Evolutionary conservation across 2,797 vertebrate genomes (phyloP), one percentile per base, ranked within the genome.

Genomic region (Coracias cyanogaster): DNA sequence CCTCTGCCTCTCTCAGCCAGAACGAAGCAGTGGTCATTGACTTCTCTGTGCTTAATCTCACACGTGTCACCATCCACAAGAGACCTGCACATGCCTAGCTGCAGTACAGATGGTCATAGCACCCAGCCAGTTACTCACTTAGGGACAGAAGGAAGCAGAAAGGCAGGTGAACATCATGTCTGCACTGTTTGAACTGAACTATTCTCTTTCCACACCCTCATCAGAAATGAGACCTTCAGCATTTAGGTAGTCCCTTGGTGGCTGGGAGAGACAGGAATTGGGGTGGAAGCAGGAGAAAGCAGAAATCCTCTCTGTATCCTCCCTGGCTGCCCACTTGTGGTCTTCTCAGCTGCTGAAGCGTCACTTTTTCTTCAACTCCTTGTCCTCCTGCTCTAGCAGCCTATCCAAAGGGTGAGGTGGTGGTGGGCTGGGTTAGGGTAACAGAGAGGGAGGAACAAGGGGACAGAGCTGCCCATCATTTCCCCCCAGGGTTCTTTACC

Each of bases 1-100:
- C 22, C 12, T 54, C 16, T 58, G 6, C 7, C 0, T 4, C 31
- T 89, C 78, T 84, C 2, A 2, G 17, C 29, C 37, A 33, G 48
- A 69, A 39, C 8, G 29, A 79, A 74, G 16, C 69, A 33, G 45
- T 22, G 31, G 13, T 58, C 17, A 10, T 7, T n/a, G 39, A 49
- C 41, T 76, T 93, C 37, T 62, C 39, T 6, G 1, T 69, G 13
- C 19, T 33, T 49, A 18, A 22, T 8, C 41, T 65, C 18, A 69
- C 33, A 61, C 0, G 0, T 8, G 6, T 39, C 16, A 41, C 35
- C 39, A 66, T 12, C 48, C n/a, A 35, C 45, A 55, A 2, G 9
- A 77, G 39, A 29, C 25, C 18, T 29, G 55, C n/a, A n/a, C 17
- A 18, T 1, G 3, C 31, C 16, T 41, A 12, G 1, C 15, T 77